Evolutionary conservation across 1,140 invertebrate species (phyloP).

Genomic region (Odontomachus brunneus): DNA sequence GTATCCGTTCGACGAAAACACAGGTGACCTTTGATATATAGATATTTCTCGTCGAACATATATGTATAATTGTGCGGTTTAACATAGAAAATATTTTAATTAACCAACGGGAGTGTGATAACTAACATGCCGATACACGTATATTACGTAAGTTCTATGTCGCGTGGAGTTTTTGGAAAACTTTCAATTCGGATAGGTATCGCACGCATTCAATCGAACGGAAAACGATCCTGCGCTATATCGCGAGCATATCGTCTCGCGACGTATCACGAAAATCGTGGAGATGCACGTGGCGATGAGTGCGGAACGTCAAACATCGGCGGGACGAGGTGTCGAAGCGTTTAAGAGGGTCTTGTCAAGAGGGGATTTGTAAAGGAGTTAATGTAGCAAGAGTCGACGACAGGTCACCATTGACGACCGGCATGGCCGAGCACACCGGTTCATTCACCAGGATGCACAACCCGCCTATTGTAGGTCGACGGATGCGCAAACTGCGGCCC

Average conservation of each 20-base stretch:
- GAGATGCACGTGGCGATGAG: constrained; percentile 26
- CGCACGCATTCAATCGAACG: not conserved
- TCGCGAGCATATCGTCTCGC: not conserved
- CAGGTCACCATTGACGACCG: constrained; percentile 80
- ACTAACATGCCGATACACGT: too few species aligned
- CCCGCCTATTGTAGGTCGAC: constrained; percentile 73
- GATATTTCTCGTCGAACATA: not conserved
- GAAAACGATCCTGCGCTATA: not conserved
- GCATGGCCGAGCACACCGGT: constrained; percentile 75
- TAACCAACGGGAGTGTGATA: too few species aligned
- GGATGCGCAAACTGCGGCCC: constrained; percentile 21
- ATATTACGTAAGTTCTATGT: too few species aligned
- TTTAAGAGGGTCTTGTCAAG: constrained; percentile 73
- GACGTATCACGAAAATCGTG: constrained; percentile 16
- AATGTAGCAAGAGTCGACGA: constrained; percentile 80
- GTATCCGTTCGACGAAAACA: constrained; percentile 25
- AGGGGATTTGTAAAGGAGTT: constrained; percentile 78
- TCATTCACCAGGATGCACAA: constrained; percentile 79
- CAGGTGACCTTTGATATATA: not conserved
- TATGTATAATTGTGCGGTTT: too few species aligned
- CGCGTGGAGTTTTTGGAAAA: too few species aligned
- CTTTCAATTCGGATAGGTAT: too few species aligned
- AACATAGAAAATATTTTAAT: too few species aligned
- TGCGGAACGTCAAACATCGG: constrained; percentile 42
- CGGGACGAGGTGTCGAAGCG: constrained; percentile 71